phyloP scores from a whole-genome alignment of 2,797 vertebrate genomes.

The Molossus alvarezi region DNA sequence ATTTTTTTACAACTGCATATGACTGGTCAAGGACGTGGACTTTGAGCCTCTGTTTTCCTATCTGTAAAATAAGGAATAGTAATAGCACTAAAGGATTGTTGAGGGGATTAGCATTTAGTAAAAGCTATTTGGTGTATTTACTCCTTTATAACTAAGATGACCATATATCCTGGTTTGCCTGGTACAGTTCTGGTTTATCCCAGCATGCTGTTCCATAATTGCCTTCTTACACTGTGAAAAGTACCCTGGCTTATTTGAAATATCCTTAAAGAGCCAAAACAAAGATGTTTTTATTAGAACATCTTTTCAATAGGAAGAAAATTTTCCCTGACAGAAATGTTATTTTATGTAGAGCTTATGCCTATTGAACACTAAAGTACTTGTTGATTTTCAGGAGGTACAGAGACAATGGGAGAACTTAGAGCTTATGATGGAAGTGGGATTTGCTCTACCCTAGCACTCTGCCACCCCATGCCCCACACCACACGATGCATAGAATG shows the following conservation, averaged over 20 bases:
- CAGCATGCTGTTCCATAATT: not conserved
- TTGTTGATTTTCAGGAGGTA: not conserved
- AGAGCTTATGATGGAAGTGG: not conserved
- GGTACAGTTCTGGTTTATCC: not conserved
- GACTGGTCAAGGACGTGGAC: not conserved
- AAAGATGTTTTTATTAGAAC: conserved; percentile 39
- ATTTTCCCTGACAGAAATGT: conserved; percentile 14
- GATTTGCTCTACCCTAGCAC: not conserved
- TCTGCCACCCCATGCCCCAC: not conserved
- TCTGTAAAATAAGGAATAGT: conserved; percentile 48
- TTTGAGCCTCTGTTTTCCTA: not conserved
- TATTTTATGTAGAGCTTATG: not conserved
- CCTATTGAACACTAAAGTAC: not conserved
- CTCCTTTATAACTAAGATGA: not conserved
- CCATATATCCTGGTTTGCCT: not conserved
- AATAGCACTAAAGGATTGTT: not conserved
- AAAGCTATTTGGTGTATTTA: not conserved
- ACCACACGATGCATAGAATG: not conserved
- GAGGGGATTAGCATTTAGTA: not conserved
- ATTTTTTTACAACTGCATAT: not conserved
- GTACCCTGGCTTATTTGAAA: conserved; percentile 26
- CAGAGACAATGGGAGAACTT: not conserved
- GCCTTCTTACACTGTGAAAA: not conserved
- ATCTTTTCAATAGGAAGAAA: not conserved
- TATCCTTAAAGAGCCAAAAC: conserved; percentile 46